Evolutionary conservation across 2,797 vertebrate species (phyloP).

Genomic region (Heliangelus exortis): DNA sequence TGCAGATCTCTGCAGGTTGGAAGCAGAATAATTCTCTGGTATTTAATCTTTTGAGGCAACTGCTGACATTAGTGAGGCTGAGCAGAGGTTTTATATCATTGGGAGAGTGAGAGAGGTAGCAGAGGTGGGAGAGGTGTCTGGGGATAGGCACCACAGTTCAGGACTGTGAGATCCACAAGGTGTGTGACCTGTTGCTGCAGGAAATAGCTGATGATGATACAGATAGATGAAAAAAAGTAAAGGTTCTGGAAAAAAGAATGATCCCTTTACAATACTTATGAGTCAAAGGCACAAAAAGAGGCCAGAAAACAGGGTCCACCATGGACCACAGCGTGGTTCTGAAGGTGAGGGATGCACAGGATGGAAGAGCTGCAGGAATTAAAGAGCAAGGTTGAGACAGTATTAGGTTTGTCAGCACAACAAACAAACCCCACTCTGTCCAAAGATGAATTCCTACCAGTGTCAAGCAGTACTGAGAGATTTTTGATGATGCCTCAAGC

Average conservation of each 20-base stretch:
- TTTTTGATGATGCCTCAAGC: neutral
- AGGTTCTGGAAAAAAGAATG: fast-evolving
- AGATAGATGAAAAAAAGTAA: neutral
- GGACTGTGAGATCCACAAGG: neutral
- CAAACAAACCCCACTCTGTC: neutral
- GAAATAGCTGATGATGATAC: neutral
- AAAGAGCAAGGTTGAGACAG: neutral
- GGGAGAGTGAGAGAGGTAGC: neutral
- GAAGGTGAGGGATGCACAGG: neutral
- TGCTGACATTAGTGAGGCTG: neutral
- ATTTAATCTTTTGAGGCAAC: neutral
- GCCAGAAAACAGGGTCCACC: fast-evolving
- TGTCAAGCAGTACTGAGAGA: neutral
- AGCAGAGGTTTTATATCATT: neutral
- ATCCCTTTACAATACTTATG: fast-evolving
- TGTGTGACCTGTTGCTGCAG: neutral
- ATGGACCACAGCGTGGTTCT: neutral
- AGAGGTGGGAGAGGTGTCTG: neutral
- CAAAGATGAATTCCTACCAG: neutral
- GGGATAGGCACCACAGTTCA: neutral
- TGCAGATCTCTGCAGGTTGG: neutral
- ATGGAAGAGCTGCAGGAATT: neutral
- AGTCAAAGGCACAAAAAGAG: neutral
- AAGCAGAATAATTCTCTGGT: neutral
- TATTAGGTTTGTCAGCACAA: neutral